phyloP scores from a whole-genome alignment of 2,113 vertebrate genomes.

The Paramisgurnus dabryanus region DNA sequence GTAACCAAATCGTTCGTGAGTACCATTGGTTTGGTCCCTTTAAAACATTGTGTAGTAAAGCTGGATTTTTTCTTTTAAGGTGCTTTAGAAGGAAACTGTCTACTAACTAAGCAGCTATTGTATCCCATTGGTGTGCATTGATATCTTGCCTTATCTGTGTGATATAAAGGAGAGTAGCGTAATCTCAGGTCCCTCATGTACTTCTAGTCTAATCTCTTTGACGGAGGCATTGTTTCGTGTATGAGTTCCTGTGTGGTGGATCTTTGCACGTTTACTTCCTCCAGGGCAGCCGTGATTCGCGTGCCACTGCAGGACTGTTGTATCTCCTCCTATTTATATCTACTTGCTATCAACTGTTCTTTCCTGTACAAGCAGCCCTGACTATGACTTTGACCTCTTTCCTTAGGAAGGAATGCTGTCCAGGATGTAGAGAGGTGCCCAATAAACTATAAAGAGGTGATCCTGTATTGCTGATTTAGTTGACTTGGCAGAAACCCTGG shows the following conservation, averaged over 20 bases:
- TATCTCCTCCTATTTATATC: conserved; percentile 54
- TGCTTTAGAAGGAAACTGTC: not conserved
- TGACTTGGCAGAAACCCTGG: no score
- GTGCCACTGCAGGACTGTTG: conserved; percentile 11
- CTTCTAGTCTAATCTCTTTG: conserved; percentile 37
- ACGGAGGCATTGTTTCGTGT: conserved; percentile 20
- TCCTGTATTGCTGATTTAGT: not conserved
- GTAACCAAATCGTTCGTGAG: no score
- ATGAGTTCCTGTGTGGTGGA: not conserved
- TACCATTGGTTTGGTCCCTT: no score
- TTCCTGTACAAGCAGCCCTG: conserved; percentile 15
- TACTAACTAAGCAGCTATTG: not conserved
- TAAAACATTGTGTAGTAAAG: not conserved
- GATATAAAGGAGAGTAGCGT: conserved; percentile 7
- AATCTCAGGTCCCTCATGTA: conserved; percentile 2
- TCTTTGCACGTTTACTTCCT: conserved; percentile 41
- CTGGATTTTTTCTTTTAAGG: not conserved
- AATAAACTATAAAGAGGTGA: not conserved
- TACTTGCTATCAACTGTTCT: conserved; percentile 9
- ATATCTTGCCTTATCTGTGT: conserved; percentile 7
- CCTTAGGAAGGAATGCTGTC: not conserved
- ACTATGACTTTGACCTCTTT: conserved; percentile 13
- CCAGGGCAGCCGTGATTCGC: not conserved
- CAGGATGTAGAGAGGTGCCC: not conserved
- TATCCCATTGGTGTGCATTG: not conserved